Conservation (phyloP, 2,888 invertebrate species). For the Drosophila anomelani region DNA sequence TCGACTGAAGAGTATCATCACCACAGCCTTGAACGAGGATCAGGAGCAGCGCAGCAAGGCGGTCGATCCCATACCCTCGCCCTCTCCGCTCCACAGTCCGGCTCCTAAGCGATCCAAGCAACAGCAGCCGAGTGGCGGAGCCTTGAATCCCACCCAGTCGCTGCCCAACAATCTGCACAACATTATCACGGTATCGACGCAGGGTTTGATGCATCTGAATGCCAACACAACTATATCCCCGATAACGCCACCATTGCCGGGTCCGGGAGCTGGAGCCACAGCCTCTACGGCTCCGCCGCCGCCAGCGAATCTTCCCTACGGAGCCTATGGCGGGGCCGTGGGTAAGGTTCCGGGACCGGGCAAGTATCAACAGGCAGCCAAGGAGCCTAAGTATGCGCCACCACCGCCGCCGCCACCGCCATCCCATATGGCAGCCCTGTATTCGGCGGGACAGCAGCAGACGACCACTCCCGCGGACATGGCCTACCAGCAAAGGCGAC, state of each 20-base stretch:
- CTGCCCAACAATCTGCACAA: conserved; percentile 79
- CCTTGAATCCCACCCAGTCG: conserved; percentile 72
- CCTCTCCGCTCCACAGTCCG: conserved; percentile 66
- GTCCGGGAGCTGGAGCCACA: conserved; percentile 60
- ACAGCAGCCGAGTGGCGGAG: conserved; percentile 61
- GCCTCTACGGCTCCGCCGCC: conserved; percentile 70
- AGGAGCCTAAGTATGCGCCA: conserved; percentile 65
- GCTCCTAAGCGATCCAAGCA: conserved; percentile 80
- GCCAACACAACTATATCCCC: conserved; percentile 84
- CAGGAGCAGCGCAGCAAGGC: conserved; percentile 86
- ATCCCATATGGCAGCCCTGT: conserved; percentile 64
- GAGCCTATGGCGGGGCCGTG: conserved; percentile 58
- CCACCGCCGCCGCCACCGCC: conserved; percentile 61
- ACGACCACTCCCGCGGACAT: conserved; percentile 63
- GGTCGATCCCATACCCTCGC: conserved; percentile 51
- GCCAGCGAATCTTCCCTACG: conserved; percentile 70
- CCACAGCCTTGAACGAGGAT: conserved; percentile 94
- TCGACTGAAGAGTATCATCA: conserved; percentile 93
- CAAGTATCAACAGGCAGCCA: conserved; percentile 65
- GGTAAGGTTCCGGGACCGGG: conserved; percentile 21
- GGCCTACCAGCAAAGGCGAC: conserved; percentile 78
- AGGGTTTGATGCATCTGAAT: conserved; percentile 84
- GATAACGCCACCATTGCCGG: conserved; percentile 81
- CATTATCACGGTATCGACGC: conserved; percentile 83
- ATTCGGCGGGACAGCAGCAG: conserved; percentile 48